Evolutionary conservation across 2,797 vertebrate species (phyloP).

Genomic region (Xiphorhynchus erythropygius): DNA sequence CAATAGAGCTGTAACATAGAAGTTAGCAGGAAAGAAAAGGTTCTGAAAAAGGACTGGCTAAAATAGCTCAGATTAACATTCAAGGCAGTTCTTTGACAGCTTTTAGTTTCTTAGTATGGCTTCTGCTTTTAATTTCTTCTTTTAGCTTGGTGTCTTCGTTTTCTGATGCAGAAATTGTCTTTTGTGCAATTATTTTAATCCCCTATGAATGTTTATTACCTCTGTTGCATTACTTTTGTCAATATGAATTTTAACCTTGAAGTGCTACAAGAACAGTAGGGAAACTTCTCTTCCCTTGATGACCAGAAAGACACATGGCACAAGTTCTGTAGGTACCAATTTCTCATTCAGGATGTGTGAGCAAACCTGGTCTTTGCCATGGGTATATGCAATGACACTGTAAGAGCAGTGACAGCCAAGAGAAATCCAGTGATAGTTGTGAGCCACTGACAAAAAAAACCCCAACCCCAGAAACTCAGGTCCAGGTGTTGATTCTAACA

Average conservation of each 20-base stretch:
- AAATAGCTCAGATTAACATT: constrained; percentile 55
- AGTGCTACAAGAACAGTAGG: neutral
- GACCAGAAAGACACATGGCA: neutral
- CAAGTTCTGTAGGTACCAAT: neutral
- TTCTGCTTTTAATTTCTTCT: constrained; percentile 38
- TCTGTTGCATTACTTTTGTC: constrained; percentile 4
- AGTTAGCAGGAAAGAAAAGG: constrained; percentile 49
- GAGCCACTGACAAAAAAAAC: neutral
- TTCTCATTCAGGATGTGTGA: neutral
- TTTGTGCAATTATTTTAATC: neutral
- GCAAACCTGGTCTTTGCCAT: neutral
- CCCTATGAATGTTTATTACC: neutral
- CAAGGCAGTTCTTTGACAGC: constrained; percentile 10
- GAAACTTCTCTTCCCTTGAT: neutral
- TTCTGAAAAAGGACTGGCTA: constrained; percentile 29
- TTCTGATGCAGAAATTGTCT: neutral
- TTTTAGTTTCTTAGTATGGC: neutral
- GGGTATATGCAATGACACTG: neutral
- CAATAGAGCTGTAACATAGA: constrained; percentile 16
- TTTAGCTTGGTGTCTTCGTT: neutral
- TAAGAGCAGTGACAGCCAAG: neutral
- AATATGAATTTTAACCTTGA: constrained; percentile 6
- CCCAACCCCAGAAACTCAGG: neutral
- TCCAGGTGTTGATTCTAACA: neutral
- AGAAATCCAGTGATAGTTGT: neutral